These are phyloP conservation scores for Aleiodes sp. DNA, from an alignment of 1,140 invertebrate genomes.

Conservation along the genomic window DNA sequence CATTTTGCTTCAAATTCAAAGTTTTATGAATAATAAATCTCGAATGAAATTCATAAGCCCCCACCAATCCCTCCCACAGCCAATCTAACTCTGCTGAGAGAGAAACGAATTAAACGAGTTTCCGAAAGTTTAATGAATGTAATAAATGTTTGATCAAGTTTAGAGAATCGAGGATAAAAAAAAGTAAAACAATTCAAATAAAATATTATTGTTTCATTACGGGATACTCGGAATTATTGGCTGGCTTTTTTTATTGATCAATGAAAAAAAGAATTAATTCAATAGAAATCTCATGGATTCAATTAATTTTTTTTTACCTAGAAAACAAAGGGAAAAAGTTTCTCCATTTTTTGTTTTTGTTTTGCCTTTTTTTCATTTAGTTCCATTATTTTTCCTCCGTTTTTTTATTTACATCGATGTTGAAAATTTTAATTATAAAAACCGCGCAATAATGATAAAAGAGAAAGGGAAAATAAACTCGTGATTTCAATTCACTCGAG, in stretches of 20 bases:
- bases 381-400: too few species aligned
- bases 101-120: constrained; percentile 1
- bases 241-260: not conserved
- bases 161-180: too few species aligned
- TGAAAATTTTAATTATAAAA: too few species aligned
- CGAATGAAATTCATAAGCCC: constrained; percentile 1
- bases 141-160: constrained; percentile 7
- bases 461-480: too few species aligned
- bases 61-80: too few species aligned
- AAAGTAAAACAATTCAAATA: not conserved
- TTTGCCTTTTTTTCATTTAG: not conserved
- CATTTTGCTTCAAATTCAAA: not conserved
- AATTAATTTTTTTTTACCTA: not conserved
- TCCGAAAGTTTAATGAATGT: constrained; percentile 1
- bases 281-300: too few species aligned
- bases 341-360: not conserved
- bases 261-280: too few species aligned
- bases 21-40: constrained; percentile 7
- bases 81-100: too few species aligned
- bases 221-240: not conserved
- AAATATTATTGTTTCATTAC: constrained; percentile 7
- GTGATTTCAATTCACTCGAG: not conserved
- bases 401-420: too few species aligned
- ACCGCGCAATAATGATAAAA: too few species aligned
- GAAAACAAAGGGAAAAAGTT: too few species aligned